Evolutionary conservation across 2,888 invertebrate genomes (phyloP).

Genomic region (Panorpa germanica): DNA sequence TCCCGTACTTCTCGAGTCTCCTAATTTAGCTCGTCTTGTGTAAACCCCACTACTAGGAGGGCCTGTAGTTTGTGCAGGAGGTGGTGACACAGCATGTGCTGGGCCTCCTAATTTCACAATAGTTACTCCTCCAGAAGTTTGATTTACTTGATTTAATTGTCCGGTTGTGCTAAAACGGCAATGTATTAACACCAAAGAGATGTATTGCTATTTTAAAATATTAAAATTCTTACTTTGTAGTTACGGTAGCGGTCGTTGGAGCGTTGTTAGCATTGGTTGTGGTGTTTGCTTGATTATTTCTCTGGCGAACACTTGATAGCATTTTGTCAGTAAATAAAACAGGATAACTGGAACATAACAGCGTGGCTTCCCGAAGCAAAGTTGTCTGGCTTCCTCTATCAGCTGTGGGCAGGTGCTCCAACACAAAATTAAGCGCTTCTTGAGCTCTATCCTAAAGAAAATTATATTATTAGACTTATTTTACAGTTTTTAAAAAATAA

Average conservation of each 20-base stretch:
- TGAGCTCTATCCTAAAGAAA: constrained; percentile 51
- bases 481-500: constrained; percentile 5
- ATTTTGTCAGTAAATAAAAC: constrained; percentile 64
- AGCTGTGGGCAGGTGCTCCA: constrained; percentile 49
- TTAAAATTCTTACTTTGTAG: no score
- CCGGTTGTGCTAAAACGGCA: constrained; percentile 10
- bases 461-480: constrained; percentile 10
- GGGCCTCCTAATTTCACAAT: constrained; percentile 54
- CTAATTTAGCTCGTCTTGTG: constrained; percentile 41
- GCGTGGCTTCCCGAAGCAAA: constrained; percentile 60
- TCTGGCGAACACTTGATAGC: constrained; percentile 50
- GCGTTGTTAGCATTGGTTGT: no score
- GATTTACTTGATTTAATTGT: constrained; percentile 38
- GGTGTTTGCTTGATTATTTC: constrained; percentile 35
- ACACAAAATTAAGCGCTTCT: constrained; percentile 63
- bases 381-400: constrained; percentile 57
- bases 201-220: no score
- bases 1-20: constrained; percentile 59
- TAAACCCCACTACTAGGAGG: constrained; percentile 24
- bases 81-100: constrained; percentile 11
- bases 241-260: no score
- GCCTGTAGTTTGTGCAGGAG: neutral
- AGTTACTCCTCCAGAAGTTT: constrained; percentile 56
- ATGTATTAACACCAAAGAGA: no score
- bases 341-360: constrained; percentile 63